A percentile compares a stretch with the other conserved stretches of the same genome.
phyloP scores from a whole-genome alignment of 1,140 invertebrate genomes.

The Bombus polaris region DNA sequence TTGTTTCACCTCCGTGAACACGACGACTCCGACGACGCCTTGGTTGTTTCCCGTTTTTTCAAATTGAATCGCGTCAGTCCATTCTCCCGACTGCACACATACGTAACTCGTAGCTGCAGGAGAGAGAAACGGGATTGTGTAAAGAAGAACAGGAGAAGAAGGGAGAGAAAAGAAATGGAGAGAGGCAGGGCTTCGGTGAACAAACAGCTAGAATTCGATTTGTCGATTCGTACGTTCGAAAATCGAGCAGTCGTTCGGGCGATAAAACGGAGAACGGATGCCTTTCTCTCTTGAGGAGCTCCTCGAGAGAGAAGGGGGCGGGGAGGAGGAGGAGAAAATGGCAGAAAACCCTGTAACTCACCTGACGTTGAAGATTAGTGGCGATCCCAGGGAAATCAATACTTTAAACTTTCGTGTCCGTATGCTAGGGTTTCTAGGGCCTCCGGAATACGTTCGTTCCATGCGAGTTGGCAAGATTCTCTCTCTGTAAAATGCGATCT shows the following conservation, averaged over 20 bases:
- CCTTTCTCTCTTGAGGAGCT: slow-evolving; percentile 2
- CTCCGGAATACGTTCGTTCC: neutral
- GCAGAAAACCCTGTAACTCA: slow-evolving; percentile 34
- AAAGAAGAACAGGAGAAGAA: neutral
- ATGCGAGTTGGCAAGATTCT: neutral
- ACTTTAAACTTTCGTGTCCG: slow-evolving; percentile 3
- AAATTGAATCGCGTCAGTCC: slow-evolving; percentile 61
- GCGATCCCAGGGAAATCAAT: slow-evolving; percentile 39
- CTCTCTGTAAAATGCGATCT: neutral
- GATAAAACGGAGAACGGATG: slow-evolving; percentile 28
- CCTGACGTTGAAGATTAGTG: slow-evolving; percentile 46
- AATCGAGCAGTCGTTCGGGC: slow-evolving; percentile 60
- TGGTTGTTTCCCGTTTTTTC: slow-evolving; percentile 61
- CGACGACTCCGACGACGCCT: slow-evolving; percentile 40
- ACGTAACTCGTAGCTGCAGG: slow-evolving; percentile 20
- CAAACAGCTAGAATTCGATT: slow-evolving; percentile 70
- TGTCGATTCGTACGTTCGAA: slow-evolving; percentile 62
- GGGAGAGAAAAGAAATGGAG: slow-evolving; percentile 20
- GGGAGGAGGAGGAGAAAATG: neutral
- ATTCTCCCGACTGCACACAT: slow-evolving; percentile 34
- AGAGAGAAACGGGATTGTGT: neutral
- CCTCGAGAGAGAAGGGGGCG: neutral
- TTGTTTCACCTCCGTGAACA: slow-evolving; percentile 35
- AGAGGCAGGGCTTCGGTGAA: slow-evolving; percentile 40
- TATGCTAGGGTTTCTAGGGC: neutral